Percentiles rank a stretch among this genome's conserved stretches.
Conservation (phyloP, 2,888 invertebrate genomes). For the Macropis europaea region DNA sequence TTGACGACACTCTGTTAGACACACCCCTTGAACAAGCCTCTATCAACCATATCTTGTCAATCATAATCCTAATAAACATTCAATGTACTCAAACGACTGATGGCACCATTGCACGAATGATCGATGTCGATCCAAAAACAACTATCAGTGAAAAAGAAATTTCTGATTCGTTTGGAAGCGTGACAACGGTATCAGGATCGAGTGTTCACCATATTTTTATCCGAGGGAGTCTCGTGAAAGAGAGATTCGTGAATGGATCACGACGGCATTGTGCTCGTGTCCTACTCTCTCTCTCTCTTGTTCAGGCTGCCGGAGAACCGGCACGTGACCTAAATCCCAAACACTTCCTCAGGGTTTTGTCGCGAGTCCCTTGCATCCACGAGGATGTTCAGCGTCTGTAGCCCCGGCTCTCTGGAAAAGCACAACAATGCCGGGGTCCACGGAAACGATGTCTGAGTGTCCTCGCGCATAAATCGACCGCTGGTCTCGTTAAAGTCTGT, state of each 20-base stretch:
- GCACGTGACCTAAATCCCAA: conserved; percentile 57
- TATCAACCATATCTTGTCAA: no score
- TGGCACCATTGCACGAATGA: no score
- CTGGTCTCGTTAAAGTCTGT: conserved; percentile 48
- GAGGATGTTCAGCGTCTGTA: conserved; percentile 30
- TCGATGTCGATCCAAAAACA: no score
- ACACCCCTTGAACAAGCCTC: no score
- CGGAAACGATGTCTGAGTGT: conserved; percentile 47
- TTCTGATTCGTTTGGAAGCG: no score
- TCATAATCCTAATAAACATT: no score
- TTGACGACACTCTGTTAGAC: no score
- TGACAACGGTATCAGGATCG: no score
- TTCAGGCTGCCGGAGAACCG: conserved; percentile 40
- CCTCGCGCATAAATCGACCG: conserved; percentile 35
- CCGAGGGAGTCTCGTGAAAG: conserved; percentile 15
- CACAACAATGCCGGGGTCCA: conserved; percentile 42
- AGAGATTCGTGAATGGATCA: conserved; percentile 58
- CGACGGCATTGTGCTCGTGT: conserved; percentile 46
- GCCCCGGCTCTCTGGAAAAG: conserved; percentile 1
- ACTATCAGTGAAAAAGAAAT: no score
- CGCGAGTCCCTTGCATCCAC: conserved; percentile 9
- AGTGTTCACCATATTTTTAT: no score
- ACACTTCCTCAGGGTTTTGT: conserved; percentile 47
- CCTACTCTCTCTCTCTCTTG: conserved; percentile 39
- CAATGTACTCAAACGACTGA: no score